These are phyloP conservation scores for Cydia splendana DNA, from an alignment of 1,140 invertebrate species.

Conservation along the genomic window DNA sequence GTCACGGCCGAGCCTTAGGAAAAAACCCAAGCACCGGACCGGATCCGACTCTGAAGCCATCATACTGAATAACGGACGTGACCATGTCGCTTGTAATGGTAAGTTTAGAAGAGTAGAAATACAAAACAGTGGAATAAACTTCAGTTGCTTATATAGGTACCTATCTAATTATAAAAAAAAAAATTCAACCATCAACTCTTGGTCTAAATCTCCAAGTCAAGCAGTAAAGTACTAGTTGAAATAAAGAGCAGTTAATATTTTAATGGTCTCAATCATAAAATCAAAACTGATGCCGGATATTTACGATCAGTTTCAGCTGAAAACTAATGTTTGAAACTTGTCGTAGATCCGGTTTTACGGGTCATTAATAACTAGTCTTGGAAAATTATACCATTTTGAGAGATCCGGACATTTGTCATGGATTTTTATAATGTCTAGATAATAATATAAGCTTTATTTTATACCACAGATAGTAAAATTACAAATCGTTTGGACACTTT, in stretches of 20 bases:
- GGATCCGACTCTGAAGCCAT: constrained; percentile 82
- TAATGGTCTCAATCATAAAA: background rate
- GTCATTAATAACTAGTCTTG: constrained; percentile 5
- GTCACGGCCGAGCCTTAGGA: constrained; percentile 83
- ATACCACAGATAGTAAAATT: too few species aligned
- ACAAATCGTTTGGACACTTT: too few species aligned
- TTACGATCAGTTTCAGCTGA: constrained; percentile 5
- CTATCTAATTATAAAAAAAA: too few species aligned
- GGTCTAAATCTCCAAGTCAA: background rate
- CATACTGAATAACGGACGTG: constrained; percentile 84
- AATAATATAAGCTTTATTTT: too few species aligned
- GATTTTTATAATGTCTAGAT: too few species aligned
- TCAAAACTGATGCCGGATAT: background rate
- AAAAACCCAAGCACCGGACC: constrained; percentile 81
- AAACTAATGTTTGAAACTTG: background rate
- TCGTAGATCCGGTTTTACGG: background rate
- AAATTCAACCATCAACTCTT: background rate
- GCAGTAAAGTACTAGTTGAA: background rate
- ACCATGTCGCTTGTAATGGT: constrained; percentile 87
- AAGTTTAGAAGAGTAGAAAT: constrained; percentile 39
- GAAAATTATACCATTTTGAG: background rate
- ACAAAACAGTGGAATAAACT: too few species aligned
- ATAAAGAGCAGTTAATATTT: constrained; percentile 24
- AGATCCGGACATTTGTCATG: constrained; percentile 19
- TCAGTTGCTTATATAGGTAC: too few species aligned